phyloP scores from a whole-genome alignment of 1,140 invertebrate species.

The Zaprionus vittiger region DNA sequence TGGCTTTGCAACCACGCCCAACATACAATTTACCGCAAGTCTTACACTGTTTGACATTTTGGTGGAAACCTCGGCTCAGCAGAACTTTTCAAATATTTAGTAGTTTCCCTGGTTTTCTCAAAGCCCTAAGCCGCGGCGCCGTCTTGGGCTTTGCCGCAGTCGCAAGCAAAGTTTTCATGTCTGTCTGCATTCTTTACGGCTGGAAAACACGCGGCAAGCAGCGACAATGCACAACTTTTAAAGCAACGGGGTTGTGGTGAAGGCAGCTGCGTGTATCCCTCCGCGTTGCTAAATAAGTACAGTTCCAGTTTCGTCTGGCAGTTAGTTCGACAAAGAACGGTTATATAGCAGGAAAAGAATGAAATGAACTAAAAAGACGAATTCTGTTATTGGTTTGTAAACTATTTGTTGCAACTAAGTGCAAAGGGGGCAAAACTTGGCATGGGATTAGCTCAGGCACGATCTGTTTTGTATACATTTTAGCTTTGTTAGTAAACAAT shows the following conservation, averaged over 20 bases:
- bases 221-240: constrained; percentile 1
- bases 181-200: constrained; percentile 43
- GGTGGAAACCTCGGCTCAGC: constrained; percentile 28
- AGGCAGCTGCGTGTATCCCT: neutral
- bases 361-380: constrained; percentile 8
- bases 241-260: neutral
- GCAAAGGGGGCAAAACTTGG: constrained; percentile 12
- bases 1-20: constrained; percentile 45
- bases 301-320: constrained; percentile 23
- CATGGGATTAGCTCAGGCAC: neutral
- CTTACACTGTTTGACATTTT: constrained; percentile 60
- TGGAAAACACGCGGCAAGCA: constrained; percentile 37
- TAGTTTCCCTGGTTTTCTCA: constrained; percentile 57
- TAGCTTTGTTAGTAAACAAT: neutral
- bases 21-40: constrained; percentile 41
- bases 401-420: constrained; percentile 43
- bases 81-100: constrained; percentile 82
- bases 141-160: constrained; percentile 71
- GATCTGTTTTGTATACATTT: constrained; percentile 12
- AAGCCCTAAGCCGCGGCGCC: constrained; percentile 48
- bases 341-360: constrained; percentile 6
- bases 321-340: constrained; percentile 12
- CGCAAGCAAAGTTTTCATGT: constrained; percentile 43
- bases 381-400: constrained; percentile 46
- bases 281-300: constrained; percentile 26